These are phyloP conservation scores for Agriopis marginaria DNA, from an alignment of 2,888 invertebrate species.

Conservation along the genomic window DNA sequence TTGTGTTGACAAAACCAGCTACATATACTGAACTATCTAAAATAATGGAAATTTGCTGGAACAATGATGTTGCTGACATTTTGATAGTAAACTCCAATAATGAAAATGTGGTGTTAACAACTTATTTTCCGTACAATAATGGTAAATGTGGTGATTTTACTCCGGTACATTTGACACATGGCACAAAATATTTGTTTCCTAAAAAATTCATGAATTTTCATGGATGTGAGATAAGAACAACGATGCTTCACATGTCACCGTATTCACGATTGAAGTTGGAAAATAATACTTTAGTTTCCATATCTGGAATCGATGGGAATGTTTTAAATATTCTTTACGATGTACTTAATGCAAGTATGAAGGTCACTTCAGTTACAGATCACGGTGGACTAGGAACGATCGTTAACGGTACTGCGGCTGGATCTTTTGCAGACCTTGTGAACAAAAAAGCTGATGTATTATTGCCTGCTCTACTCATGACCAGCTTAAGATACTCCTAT, in stretches of 20 bases:
- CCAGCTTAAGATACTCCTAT: slow-evolving; percentile 48
- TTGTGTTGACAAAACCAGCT: slow-evolving; percentile 51
- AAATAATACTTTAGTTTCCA: slow-evolving; percentile 49
- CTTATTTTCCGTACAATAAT: slow-evolving; percentile 62
- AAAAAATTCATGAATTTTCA: slow-evolving; percentile 65
- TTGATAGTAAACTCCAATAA: slow-evolving; percentile 53
- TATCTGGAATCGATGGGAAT: slow-evolving; percentile 60
- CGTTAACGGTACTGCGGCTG: slow-evolving; percentile 52
- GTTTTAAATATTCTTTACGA: slow-evolving; percentile 51
- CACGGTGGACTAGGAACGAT: slow-evolving; percentile 49
- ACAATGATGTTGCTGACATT: slow-evolving; percentile 62
- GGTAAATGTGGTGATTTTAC: slow-evolving; percentile 57
- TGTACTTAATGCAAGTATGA: slow-evolving; percentile 59
- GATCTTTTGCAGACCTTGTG: slow-evolving; percentile 55
- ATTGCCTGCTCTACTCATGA: slow-evolving; percentile 54
- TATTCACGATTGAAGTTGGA: slow-evolving; percentile 46
- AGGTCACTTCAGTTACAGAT: slow-evolving; percentile 46
- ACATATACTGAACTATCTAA: slow-evolving; percentile 40
- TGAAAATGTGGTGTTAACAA: slow-evolving; percentile 50
- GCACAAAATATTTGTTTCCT: slow-evolving; percentile 52
- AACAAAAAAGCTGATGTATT: slow-evolving; percentile 59
- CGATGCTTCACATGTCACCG: slow-evolving; percentile 52
- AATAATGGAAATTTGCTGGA: slow-evolving; percentile 58
- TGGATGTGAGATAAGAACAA: slow-evolving; percentile 60
- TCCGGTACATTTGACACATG: slow-evolving; percentile 50